A percentile compares a stretch with the other conserved stretches of the same genome.
Conservation (phyloP, 2,797 vertebrate species). For the Chaetodon trifasciatus region DNA sequence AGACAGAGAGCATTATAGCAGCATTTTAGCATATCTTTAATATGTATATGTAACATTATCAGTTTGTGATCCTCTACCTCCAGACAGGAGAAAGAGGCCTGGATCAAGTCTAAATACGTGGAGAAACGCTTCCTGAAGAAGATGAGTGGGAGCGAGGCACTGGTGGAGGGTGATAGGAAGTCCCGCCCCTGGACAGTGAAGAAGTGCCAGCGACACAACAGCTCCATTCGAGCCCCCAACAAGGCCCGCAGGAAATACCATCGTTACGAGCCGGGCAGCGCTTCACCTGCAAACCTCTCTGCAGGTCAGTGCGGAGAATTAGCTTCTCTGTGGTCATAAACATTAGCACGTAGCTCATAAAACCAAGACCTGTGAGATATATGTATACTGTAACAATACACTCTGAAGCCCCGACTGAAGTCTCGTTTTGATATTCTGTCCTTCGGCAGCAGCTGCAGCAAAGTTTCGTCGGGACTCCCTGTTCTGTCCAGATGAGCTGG, state of each 20-base stretch:
- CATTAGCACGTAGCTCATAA: neutral
- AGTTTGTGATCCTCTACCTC: slow-evolving; percentile 9
- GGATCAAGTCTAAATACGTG: slow-evolving; percentile 98
- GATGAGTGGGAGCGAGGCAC: slow-evolving; percentile 79
- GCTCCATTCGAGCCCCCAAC: slow-evolving; percentile 86
- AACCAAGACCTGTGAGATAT: neutral
- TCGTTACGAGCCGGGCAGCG: slow-evolving; percentile 86
- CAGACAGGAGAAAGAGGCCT: slow-evolving; percentile 98
- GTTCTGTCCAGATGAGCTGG: slow-evolving; percentile 97
- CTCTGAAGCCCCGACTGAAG: neutral
- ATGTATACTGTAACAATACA: no score
- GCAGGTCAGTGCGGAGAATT: slow-evolving; percentile 84
- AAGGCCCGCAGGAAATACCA: slow-evolving; percentile 89
- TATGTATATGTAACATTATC: neutral
- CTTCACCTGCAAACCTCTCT: slow-evolving; percentile 88
- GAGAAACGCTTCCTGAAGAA: slow-evolving; percentile 95
- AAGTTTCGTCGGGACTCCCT: slow-evolving; percentile 95
- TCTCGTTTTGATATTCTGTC: slow-evolving; percentile 21
- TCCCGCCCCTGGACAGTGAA: slow-evolving; percentile 90
- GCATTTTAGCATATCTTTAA: no score
- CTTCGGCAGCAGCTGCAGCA: slow-evolving; percentile 85
- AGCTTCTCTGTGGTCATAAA: neutral
- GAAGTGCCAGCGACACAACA: slow-evolving; percentile 90
- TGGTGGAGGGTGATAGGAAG: slow-evolving; percentile 86
- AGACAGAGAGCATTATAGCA: neutral